Evolutionary conservation across 2,888 invertebrate species (phyloP).

Genomic region (Bruchidius siliquastri): DNA sequence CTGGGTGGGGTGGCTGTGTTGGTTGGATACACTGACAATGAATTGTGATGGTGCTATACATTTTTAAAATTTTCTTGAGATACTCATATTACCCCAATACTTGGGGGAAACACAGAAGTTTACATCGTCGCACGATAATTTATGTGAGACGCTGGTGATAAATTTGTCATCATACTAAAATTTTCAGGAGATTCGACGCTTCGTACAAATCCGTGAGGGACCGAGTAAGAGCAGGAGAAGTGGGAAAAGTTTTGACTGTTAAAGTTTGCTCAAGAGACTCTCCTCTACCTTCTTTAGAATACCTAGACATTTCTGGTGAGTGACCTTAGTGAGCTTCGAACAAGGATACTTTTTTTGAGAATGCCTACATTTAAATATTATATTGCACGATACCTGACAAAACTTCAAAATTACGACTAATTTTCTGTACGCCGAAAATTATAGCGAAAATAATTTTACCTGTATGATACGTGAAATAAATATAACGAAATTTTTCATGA

Average conservation of each 20-base stretch:
- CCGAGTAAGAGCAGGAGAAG: slow-evolving; percentile 52
- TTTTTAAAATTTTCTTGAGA: too few species aligned
- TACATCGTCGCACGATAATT: not conserved
- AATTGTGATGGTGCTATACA: too few species aligned
- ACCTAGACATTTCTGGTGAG: slow-evolving; percentile 56
- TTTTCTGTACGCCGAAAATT: too few species aligned
- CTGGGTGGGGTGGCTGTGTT: too few species aligned
- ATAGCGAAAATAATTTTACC: too few species aligned
- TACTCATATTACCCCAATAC: not conserved
- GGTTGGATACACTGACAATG: too few species aligned
- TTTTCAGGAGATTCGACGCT: slow-evolving; percentile 58
- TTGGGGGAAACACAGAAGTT: not conserved
- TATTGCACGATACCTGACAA: too few species aligned
- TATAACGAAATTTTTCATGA: too few species aligned
- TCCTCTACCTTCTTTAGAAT: slow-evolving; percentile 59
- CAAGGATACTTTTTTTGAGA: not conserved
- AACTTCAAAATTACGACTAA: too few species aligned
- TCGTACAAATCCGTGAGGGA: slow-evolving; percentile 51
- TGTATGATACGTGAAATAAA: too few species aligned
- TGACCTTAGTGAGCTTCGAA: too few species aligned
- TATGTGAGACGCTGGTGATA: not conserved
- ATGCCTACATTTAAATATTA: not conserved
- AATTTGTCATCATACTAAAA: not conserved
- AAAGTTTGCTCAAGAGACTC: slow-evolving; percentile 62
- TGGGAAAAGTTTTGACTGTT: slow-evolving; percentile 61